Conservation (phyloP, 2,113 vertebrate species). For the Corvus hawaiiensis region DNA sequence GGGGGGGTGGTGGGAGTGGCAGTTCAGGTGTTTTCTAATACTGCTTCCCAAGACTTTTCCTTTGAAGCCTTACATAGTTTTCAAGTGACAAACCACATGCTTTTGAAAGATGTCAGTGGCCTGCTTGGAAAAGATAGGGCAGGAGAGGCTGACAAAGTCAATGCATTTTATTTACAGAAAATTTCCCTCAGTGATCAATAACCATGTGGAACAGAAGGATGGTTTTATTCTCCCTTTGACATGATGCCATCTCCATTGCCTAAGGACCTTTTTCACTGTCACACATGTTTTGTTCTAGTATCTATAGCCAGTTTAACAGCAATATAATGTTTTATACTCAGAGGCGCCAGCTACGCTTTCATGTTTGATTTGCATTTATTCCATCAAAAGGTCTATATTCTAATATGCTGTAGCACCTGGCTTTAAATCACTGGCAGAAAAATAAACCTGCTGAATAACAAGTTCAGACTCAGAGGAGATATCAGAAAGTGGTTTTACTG, state of each 20-base stretch:
- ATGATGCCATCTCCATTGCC: background rate
- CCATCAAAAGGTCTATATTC: background rate
- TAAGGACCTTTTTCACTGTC: conserved; percentile 42
- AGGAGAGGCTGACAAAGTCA: conserved; percentile 20
- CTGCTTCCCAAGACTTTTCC: background rate
- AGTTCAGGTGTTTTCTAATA: background rate
- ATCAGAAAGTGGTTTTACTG: background rate
- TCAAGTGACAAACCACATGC: background rate
- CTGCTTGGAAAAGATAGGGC: conserved; percentile 47
- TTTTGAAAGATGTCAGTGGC: conserved; percentile 9
- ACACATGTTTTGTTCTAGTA: conserved; percentile 30
- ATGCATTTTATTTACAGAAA: conserved; percentile 57
- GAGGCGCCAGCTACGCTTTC: conserved; percentile 37
- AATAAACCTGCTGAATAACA: background rate
- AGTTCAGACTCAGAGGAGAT: background rate
- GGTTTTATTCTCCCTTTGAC: conserved; percentile 58
- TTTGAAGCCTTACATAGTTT: conserved; percentile 20
- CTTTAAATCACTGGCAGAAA: background rate
- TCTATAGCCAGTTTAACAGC: conserved; percentile 41
- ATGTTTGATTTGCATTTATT: conserved; percentile 40
- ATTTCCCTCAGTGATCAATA: conserved; percentile 62
- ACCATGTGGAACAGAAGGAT: conserved; percentile 41
- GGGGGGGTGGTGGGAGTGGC: fast-evolving
- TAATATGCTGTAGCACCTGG: background rate
- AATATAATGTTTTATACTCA: background rate